Evolutionary conservation across 2,888 invertebrate genomes (phyloP).

Genomic region (Biston betularia): DNA sequence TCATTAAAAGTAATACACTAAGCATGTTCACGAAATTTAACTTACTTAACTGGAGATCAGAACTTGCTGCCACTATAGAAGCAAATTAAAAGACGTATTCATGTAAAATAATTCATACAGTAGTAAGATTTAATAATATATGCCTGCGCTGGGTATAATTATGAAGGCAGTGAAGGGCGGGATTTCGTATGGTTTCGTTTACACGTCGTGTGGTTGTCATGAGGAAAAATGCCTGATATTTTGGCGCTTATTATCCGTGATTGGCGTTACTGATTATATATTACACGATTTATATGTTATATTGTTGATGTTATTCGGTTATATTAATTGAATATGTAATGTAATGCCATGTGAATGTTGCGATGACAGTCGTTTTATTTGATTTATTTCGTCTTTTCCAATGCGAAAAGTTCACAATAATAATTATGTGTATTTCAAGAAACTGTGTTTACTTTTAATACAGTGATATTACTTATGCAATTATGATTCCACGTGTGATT

Average conservation of each 20-base stretch:
- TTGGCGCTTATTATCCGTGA: conserved; percentile 65
- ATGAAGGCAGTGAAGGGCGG: conserved; percentile 58
- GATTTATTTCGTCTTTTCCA: conserved; percentile 25
- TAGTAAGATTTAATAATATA: too few relatives aligned
- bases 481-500: too few relatives aligned
- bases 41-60: too few relatives aligned
- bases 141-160: conserved; percentile 44
- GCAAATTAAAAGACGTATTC: too few relatives aligned
- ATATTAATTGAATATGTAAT: conserved; percentile 12
- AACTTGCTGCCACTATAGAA: too few relatives aligned
- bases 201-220: conserved; percentile 67
- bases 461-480: too few relatives aligned
- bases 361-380: conserved; percentile 21
- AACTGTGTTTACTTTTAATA: not conserved
- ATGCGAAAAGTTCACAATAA: not conserved
- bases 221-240: conserved; percentile 57
- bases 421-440: not conserved
- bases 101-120: too few relatives aligned
- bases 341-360: conserved; percentile 19
- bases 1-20: too few relatives aligned
- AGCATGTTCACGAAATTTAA: too few relatives aligned
- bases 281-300: conserved; percentile 29
- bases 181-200: conserved; percentile 61
- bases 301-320: conserved; percentile 45
- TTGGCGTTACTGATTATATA: conserved; percentile 49